Evolutionary conservation across 1,140 invertebrate species (phyloP), one percentile per base, ranked within the genome.

Genomic region (Philotrypesis tridentata): DNA sequence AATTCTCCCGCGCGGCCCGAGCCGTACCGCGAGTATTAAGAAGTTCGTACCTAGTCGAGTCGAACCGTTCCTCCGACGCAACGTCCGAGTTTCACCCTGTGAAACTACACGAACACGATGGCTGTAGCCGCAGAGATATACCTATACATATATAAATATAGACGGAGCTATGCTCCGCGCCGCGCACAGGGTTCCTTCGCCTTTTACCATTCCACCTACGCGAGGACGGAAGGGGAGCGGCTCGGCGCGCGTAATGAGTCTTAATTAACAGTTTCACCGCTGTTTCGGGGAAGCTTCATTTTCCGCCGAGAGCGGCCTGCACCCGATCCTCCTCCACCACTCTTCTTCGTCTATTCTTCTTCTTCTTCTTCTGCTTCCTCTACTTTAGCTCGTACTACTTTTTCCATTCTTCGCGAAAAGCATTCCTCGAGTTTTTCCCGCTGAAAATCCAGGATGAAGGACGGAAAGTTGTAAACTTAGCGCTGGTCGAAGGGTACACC

Each of bases 211-310:
- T 48, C 40, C 70, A 74, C 78, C 79, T 74, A 80, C 70, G 70
- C 71, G n/a, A 71, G 29, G 31, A 40, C 21, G 27, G 11, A 14
- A 73, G 78, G 33, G 70, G 33, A 27, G 29, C 29, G 67, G 63
- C 43, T 55, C 85, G 85, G 86, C 84, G 87, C 84, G 86, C 85
- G 88, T 91, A 92, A 91, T 92, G 89, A 92, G 89, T 91, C 91
- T 92, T 91, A 91, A 92, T 92, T 92, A 92, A 92, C 91, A 92
- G 91, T 91, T 91, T 88, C 87, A 86, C 86, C 87, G 89, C 33
- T 91, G 88, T 91, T 91, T 90, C 87, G 87, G 87, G 79, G 85
- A 89, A 90, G 88, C 90, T 92, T 90, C 88, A 91, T 92, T 91
- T 90, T 87, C 84, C 25, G 72, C n/a, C 71, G 70, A 84, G 71